Percentiles rank a stretch among this genome's conserved stretches.
These are phyloP conservation scores for Variabilichromis moorii DNA, from an alignment of 2,113 vertebrate genomes.

Conservation along the genomic window DNA sequence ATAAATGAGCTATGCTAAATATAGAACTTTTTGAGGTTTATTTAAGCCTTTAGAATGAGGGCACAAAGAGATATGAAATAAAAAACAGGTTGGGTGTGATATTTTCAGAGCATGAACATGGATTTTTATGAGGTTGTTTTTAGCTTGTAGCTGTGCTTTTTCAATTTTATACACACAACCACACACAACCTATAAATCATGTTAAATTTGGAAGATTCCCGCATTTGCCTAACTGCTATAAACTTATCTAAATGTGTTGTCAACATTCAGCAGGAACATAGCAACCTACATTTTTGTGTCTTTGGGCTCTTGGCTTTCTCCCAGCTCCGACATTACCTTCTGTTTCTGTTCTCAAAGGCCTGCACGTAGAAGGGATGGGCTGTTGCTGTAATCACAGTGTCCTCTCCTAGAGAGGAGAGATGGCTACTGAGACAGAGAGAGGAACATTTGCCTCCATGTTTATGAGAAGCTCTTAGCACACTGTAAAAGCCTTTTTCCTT, in stretches of 20 bases:
- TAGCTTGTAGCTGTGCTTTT: not conserved
- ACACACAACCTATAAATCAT: not conserved
- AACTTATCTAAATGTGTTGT: not conserved
- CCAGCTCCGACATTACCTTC: constrained; percentile 33
- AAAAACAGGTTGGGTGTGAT: not conserved
- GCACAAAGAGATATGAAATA: not conserved
- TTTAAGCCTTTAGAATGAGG: constrained; percentile 29
- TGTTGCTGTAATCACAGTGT: constrained; percentile 31
- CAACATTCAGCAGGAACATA: constrained; percentile 19
- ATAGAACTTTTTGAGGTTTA: constrained; percentile 43
- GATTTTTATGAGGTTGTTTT: not conserved
- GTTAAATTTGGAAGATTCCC: not conserved
- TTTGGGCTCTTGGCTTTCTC: constrained; percentile 47
- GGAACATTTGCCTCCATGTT: not conserved
- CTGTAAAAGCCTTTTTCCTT: constrained; percentile 32
- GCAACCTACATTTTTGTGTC: constrained; percentile 54
- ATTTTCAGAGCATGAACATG: not conserved
- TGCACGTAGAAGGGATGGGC: constrained; percentile 8
- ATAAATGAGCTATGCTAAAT: constrained; percentile 41
- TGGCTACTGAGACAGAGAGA: not conserved
- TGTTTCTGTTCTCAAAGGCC: constrained; percentile 32
- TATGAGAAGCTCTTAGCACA: constrained; percentile 31
- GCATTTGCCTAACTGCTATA: not conserved
- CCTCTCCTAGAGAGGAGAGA: not conserved
- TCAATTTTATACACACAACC: not conserved